Evolutionary conservation across 2,797 vertebrate species (phyloP), one percentile per base, ranked within the genome.

Genomic region (Acanthopagrus latus): DNA sequence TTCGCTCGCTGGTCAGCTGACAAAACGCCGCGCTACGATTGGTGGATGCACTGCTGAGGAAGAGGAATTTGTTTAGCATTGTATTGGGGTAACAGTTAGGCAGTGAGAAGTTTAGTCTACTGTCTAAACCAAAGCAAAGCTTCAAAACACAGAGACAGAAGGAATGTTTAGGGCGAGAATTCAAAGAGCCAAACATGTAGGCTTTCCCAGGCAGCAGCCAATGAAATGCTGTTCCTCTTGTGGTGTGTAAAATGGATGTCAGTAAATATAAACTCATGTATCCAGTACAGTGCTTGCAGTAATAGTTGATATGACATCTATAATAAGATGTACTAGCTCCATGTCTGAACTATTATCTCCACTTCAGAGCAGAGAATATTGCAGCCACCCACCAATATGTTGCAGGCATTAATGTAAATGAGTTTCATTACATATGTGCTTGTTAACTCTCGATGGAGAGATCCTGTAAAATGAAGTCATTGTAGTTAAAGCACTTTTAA

Each of bases 1-100:
- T 88, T 90, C 87, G 79, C 76, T 76, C n/a, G 46, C 81, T 65
- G 88, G 93, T 94, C 94, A 94, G 89, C 91, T 94, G 93, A 94
- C 87, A 18, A 71, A 81, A 72, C 3, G 7, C 68, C 0, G 16
- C 5, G 0, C 70, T 66, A 77, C 86, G 8, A 94, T 94, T 95
- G 92, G 92, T 38, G 46, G 72, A 71, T 20, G 65, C 73, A 12
- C 63, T 21, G 69, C 76, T 25, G 71, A 84, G 83, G 78, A 90
- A 88, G 84, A 86, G 83, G 88, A 86, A 87, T 90, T 89, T 89
- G 88, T 92, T 92, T 91, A 81, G 88, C 71, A 72, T 90, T 84
- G 90, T 92, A 86, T 92, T 89, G 84, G 78, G 86, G 86, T 88
- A 90, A 83, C 85, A 71, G 85, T 85, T 90, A 86, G 77, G 65